Percentiles rank a stretch among this genome's conserved stretches.
Conservation (phyloP, 64 coral and sea anemone species). For the Stylophora pistillata region DNA sequence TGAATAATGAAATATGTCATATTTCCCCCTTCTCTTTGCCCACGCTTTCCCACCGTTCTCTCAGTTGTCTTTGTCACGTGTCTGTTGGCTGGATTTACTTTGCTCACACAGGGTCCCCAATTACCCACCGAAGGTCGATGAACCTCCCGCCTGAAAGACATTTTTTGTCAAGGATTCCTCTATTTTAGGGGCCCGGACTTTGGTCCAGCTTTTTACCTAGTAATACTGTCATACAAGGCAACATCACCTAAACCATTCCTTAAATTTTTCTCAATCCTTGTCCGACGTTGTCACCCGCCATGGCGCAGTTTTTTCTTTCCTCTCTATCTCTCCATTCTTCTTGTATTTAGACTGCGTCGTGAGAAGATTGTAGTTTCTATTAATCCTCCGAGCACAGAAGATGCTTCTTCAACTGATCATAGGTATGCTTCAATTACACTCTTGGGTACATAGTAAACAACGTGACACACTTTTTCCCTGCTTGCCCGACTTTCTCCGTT, state of each 20-base stretch:
- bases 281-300: neutral
- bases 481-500: neutral
- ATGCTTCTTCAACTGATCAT: conserved; percentile 21
- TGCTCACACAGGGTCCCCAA: no score
- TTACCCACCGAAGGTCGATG: no score
- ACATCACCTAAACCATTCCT: neutral
- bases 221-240: no score
- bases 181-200: no score
- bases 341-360: conserved; percentile 15
- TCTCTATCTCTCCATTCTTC: neutral
- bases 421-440: neutral
- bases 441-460: neutral
- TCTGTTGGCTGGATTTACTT: neutral
- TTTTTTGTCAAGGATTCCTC: no score
- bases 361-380: neutral
- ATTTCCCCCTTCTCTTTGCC: no score
- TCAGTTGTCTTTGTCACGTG: no score
- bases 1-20: no score
- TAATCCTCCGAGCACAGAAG: neutral
- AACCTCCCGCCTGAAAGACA: no score
- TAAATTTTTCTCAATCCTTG: neutral
- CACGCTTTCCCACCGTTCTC: no score
- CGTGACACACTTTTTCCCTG: neutral
- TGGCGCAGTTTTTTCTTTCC: neutral
- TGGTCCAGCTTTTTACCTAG: no score